Base-by-base conservation (phyloP, 2,797 vertebrate species). In the Tapera naevia region DNA sequence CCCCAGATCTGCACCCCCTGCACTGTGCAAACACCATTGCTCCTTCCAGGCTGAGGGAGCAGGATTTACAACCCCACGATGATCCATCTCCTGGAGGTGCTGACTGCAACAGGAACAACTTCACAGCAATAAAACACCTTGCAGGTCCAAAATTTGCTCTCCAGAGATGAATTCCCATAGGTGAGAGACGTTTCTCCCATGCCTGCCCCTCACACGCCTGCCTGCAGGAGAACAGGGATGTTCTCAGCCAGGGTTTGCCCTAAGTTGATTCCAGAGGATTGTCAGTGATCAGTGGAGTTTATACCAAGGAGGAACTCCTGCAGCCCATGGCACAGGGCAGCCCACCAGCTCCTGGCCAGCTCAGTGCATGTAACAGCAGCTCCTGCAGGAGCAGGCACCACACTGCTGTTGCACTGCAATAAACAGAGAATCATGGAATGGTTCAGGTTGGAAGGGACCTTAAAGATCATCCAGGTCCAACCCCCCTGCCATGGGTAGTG, bases 111-210 rank as follows among this genome's bases (percentile, higher is more conserved):
- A 39, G 74, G 37, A 60, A 17, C 54, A 87, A 45, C 54, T 84
- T 80, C 83, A 30, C 80, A 60, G 65, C 54, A 56, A 62, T 17
- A 33, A 84, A 92, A 90, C 70, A 75, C 74, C 53, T 88, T 7
- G 0, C 30, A 35, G 58, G 74, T 70, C 73, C 80, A 61, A 74
- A 83, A 50, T 30, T 46, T 28, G 0, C 48, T 57, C 56, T 51
- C 30, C 1, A 1, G 39, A 80, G 62, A 53, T 51, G 56, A 9
- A 28, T 54, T 15, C 41, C 25, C 18, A 0, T 4, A 64, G 1
- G 50, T 33, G 79, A 79, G 67, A 86, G 88, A 64, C 28, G 0
- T 14, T 46, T 21, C 74, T 39, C 62, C 79, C 73, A 48, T 8
- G 9, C 67, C 53, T 54, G 84, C 53, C 79, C 91, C 33, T 78